Evolutionary conservation across 2,797 vertebrate genomes (phyloP).

Genomic region (Lacerta agilis): DNA sequence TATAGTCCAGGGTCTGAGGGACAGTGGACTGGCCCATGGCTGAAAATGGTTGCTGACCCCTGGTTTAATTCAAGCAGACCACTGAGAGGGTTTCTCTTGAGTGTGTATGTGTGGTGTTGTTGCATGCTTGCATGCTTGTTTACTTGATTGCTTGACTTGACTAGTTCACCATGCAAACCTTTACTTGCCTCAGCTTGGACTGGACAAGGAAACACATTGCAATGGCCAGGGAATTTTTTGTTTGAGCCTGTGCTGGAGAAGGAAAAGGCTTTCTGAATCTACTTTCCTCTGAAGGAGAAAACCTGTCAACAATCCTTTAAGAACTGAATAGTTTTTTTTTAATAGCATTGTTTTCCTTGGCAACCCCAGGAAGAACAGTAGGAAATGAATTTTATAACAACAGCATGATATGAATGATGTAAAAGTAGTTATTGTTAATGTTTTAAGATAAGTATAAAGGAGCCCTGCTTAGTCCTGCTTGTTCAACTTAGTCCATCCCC

Average conservation of each 20-base stretch:
- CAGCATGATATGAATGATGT: too few species aligned
- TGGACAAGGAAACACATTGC: background rate
- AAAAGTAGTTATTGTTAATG: background rate
- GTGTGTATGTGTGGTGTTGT: background rate
- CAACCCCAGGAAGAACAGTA: background rate
- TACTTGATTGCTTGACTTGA: background rate
- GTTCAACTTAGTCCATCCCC: background rate
- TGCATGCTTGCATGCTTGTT: background rate
- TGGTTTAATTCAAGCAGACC: too few species aligned
- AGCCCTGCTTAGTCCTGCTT: background rate
- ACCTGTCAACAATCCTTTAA: background rate
- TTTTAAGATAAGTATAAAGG: background rate
- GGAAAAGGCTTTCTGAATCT: background rate
- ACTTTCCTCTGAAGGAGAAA: background rate
- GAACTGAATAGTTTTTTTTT: background rate
- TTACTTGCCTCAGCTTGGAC: background rate
- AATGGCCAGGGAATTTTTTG: background rate
- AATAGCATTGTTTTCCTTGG: background rate
- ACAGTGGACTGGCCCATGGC: too few species aligned
- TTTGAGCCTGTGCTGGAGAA: background rate
- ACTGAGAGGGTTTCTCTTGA: too few species aligned
- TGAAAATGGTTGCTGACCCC: too few species aligned
- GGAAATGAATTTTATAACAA: background rate
- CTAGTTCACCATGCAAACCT: background rate
- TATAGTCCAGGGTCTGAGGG: too few species aligned